Percentiles rank a stretch among this genome's conserved stretches.
Conservation (phyloP, 2,113 vertebrate genomes). For the Bos javanicus region DNA sequence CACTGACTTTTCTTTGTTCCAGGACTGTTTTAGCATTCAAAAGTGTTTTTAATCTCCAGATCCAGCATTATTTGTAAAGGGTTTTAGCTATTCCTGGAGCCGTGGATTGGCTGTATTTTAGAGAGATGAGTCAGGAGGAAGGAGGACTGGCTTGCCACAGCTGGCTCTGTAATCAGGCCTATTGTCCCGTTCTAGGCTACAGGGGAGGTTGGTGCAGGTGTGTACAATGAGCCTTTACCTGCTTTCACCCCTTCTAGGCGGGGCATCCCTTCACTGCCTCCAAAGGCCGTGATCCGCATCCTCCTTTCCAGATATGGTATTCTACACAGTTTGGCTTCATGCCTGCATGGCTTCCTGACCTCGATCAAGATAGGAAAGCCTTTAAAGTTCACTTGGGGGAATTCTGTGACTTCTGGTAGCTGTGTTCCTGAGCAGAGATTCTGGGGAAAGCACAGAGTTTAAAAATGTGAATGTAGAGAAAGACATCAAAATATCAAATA, state of each 20-base stretch:
- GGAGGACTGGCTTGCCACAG: not conserved
- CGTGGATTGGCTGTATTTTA: constrained; percentile 34
- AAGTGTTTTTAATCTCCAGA: constrained; percentile 8
- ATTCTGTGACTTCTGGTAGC: not conserved
- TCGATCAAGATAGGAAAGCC: not conserved
- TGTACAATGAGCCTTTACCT: not conserved
- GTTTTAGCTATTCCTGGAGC: constrained; percentile 50
- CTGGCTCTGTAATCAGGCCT: constrained; percentile 57
- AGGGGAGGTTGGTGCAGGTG: not conserved
- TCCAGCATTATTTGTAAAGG: constrained; percentile 27
- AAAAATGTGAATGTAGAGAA: not conserved
- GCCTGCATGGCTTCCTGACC: not conserved
- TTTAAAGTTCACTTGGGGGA: not conserved
- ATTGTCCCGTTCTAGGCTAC: not conserved
- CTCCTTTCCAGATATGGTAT: not conserved
- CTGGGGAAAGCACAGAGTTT: not conserved
- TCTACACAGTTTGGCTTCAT: not conserved
- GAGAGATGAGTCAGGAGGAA: constrained; percentile 32
- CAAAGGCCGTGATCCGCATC: not conserved
- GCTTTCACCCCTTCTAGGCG: not conserved
- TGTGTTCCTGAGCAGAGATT: not conserved
- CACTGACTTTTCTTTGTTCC: constrained; percentile 36
- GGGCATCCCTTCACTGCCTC: not conserved
- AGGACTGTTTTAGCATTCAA: constrained; percentile 41
- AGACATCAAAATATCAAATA: not conserved